Percentiles rank a stretch among this genome's conserved stretches.
These are phyloP conservation scores for Ascidia mentula DNA, from an alignment of 23 tunicate genomes.

Conservation along the genomic window DNA sequence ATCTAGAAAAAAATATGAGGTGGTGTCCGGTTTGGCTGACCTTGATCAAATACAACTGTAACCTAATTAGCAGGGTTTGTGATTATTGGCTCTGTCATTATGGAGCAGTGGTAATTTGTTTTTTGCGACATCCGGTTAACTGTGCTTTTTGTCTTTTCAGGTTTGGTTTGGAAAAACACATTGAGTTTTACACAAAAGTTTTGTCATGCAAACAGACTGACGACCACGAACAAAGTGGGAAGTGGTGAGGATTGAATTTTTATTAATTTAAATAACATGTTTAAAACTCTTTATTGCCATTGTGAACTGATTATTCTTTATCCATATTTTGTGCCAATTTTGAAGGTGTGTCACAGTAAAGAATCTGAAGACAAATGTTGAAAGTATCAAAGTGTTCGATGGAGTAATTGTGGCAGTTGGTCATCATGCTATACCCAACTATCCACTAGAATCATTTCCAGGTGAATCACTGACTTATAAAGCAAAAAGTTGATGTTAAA, in stretches of 20 bases:
- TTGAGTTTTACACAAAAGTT: conserved; percentile 63
- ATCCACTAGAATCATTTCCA: conserved; percentile 49
- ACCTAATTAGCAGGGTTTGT: no score
- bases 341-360: conserved; percentile 1
- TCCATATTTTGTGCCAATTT: background rate
- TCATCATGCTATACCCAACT: conserved; percentile 70
- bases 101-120: no score
- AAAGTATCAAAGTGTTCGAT: conserved; percentile 35
- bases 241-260: conserved; percentile 32
- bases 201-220: conserved; percentile 29
- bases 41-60: no score
- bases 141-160: background rate
- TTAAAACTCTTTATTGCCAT: no score
- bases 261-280: no score
- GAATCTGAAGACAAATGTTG: conserved; percentile 16
- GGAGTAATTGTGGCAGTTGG: conserved; percentile 75
- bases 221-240: conserved; percentile 51
- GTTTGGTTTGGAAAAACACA: conserved; percentile 44
- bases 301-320: no score
- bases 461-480: no score
- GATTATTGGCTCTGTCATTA: no score
- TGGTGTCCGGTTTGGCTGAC: no score
- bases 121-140: background rate
- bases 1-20: no score
- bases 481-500: no score